Percentiles rank a stretch among this genome's conserved stretches.
These are phyloP conservation scores for Trachurus trachurus DNA, from an alignment of 2,797 vertebrate genomes.

Conservation along the genomic window DNA sequence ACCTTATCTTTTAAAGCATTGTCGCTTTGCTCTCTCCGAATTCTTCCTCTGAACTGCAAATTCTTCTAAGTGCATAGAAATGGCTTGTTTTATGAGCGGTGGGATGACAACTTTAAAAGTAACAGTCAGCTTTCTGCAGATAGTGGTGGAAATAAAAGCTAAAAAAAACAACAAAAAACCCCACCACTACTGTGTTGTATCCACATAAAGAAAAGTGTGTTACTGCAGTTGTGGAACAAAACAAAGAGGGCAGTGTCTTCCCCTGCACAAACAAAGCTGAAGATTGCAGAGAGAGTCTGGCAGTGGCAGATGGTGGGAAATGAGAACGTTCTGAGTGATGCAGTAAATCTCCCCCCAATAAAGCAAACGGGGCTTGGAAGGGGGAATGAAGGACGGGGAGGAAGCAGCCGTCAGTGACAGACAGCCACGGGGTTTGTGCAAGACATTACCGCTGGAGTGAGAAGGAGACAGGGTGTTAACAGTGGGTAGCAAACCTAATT, in stretches of 20 bases:
- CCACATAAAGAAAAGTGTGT: slow-evolving; percentile 3
- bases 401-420: slow-evolving; percentile 16
- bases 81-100: background rate
- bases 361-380: slow-evolving; percentile 21
- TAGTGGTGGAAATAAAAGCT: background rate
- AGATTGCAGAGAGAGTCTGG: slow-evolving; percentile 36
- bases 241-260: background rate
- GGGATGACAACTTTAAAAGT: background rate
- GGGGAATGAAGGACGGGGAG: slow-evolving; percentile 22
- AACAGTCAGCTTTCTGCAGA: background rate
- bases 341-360: slow-evolving; percentile 37
- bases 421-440: background rate
- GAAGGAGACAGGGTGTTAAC: slow-evolving; percentile 6
- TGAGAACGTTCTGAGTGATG: slow-evolving; percentile 29
- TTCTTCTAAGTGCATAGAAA: background rate
- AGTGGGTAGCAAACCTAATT: background rate
- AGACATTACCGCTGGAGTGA: slow-evolving; percentile 2
- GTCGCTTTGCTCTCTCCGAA: background rate
- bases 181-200: background rate
- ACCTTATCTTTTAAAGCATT: background rate
- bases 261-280: slow-evolving; percentile 10
- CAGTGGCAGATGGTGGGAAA: slow-evolving; percentile 53
- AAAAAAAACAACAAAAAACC: background rate
- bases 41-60: background rate
- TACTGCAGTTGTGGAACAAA: background rate